Evolutionary conservation across 2,113 vertebrate species (phyloP).

Genomic region (Oenanthe melanoleuca): DNA sequence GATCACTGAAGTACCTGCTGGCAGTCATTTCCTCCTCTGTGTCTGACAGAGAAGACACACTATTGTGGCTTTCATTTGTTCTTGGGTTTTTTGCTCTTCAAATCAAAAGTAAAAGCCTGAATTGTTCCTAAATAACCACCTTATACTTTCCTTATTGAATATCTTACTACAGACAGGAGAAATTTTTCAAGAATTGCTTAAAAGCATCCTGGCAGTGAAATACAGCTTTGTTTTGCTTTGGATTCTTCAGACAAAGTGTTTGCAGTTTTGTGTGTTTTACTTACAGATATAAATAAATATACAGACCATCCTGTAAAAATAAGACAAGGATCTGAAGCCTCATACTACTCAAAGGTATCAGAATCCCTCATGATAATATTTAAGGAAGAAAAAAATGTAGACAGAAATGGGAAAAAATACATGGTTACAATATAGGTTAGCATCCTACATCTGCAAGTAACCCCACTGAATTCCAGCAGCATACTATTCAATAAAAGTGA

Average conservation of each 20-base stretch:
- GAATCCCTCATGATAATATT: neutral
- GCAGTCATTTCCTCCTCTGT: neutral
- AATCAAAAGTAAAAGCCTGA: slow-evolving; percentile 35
- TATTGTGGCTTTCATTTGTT: slow-evolving; percentile 7
- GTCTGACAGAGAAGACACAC: neutral
- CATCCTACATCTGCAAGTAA: neutral
- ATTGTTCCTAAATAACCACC: neutral
- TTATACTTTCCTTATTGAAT: neutral
- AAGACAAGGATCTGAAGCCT: neutral
- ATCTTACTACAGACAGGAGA: neutral
- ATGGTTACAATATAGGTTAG: neutral
- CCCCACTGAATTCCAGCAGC: neutral
- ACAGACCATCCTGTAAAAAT: neutral
- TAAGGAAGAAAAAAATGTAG: neutral
- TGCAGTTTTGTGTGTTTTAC: neutral
- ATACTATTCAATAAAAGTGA: neutral
- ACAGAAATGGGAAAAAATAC: neutral
- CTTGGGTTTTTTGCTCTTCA: neutral
- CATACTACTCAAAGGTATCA: neutral
- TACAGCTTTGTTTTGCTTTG: neutral
- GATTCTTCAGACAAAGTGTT: neutral
- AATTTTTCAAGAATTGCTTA: slow-evolving; percentile 14
- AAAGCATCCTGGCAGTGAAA: slow-evolving; percentile 38
- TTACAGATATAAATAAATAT: neutral
- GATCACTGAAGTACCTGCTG: neutral